Evolutionary conservation across 2,888 invertebrate species (phyloP).

Genomic region (Hipparchia sbordonii): DNA sequence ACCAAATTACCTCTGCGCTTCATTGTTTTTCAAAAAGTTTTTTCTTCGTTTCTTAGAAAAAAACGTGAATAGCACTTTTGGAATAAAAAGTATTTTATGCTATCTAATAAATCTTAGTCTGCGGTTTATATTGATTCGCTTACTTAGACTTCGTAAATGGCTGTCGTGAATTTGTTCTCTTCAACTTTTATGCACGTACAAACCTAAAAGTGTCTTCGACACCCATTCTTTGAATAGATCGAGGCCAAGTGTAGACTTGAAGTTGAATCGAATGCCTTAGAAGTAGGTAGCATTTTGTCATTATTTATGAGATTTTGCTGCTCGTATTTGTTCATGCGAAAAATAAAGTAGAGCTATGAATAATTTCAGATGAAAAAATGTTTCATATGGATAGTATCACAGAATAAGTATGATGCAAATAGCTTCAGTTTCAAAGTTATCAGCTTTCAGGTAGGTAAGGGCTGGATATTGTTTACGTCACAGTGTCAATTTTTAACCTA

Average conservation of each 20-base stretch:
- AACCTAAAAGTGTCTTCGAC: constrained; percentile 22
- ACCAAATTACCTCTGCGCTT: background rate
- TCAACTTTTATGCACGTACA: constrained; percentile 5
- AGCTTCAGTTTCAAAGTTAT: too few relatives aligned
- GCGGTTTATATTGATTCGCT: too few relatives aligned
- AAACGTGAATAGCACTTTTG: background rate
- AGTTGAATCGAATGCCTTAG: constrained; percentile 27
- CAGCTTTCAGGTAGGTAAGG: too few relatives aligned
- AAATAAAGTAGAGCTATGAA: background rate
- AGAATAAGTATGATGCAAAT: too few relatives aligned
- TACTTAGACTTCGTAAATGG: background rate
- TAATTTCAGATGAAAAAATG: too few relatives aligned
- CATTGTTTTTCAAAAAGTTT: too few relatives aligned
- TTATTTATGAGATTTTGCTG: too few relatives aligned
- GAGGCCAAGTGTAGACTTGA: constrained; percentile 36
- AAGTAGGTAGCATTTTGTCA: constrained; percentile 11
- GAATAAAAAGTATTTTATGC: too few relatives aligned
- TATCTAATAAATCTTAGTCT: too few relatives aligned
- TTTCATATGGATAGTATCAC: too few relatives aligned
- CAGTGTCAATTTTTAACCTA: too few relatives aligned
- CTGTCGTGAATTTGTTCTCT: background rate
- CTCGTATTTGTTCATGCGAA: background rate
- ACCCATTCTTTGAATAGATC: constrained; percentile 32
- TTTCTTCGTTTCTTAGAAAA: background rate
- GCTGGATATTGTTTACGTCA: too few relatives aligned